Evolutionary conservation across 2,797 vertebrate genomes (phyloP).

Genomic region (Pangasius krempfi): DNA sequence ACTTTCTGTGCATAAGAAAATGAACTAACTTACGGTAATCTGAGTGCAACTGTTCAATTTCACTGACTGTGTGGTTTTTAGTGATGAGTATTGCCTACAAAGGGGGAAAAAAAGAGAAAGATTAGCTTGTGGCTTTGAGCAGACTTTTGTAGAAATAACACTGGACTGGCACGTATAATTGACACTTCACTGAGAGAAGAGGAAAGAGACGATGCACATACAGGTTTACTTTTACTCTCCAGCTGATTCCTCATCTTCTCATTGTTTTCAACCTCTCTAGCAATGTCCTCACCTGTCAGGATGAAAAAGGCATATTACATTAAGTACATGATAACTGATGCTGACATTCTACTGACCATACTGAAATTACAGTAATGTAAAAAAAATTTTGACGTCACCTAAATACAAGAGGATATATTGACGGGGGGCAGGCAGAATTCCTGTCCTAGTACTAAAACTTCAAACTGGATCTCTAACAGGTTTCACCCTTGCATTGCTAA

Average conservation of each 20-base stretch:
- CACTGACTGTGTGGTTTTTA: conserved; percentile 86
- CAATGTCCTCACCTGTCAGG: conserved; percentile 84
- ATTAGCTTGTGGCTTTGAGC: background rate
- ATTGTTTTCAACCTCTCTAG: conserved; percentile 85
- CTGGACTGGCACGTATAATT: background rate
- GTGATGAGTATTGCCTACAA: conserved; percentile 84
- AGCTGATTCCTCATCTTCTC: conserved; percentile 85
- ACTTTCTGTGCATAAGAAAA: background rate
- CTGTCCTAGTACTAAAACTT: background rate
- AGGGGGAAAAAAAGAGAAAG: background rate
- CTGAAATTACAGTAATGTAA: background rate
- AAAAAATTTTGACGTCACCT: background rate
- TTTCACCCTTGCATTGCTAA: background rate
- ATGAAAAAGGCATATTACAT: background rate
- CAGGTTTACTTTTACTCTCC: conserved; percentile 74
- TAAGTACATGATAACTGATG: background rate
- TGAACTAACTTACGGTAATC: conserved; percentile 86
- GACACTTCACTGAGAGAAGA: background rate
- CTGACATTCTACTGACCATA: background rate
- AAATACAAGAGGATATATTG: background rate
- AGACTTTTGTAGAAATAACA: background rate
- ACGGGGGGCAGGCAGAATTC: background rate
- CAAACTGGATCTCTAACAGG: background rate
- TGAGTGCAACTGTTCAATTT: conserved; percentile 88
- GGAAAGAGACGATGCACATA: conserved; percentile 66